Conservation (phyloP, 2,797 vertebrate species). For the Balearica regulorum region DNA sequence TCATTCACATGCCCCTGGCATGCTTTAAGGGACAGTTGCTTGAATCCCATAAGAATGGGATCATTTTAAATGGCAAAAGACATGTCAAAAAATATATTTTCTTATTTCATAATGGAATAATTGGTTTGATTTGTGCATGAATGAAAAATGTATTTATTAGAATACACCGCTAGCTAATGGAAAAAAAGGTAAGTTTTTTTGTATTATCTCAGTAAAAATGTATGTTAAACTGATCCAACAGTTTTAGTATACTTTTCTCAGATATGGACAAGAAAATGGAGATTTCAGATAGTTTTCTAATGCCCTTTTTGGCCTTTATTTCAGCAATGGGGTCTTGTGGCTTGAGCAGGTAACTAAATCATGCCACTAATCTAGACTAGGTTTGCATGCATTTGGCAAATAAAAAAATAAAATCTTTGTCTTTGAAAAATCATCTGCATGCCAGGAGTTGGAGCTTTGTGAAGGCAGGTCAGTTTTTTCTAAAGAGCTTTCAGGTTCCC, state of each 20-base stretch:
- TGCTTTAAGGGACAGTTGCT: slow-evolving; percentile 50
- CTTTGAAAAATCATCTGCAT: not conserved
- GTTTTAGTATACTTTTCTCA: not conserved
- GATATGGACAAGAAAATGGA: not conserved
- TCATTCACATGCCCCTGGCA: slow-evolving; percentile 26
- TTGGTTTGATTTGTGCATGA: not conserved
- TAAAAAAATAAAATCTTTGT: not conserved
- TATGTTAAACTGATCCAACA: not conserved
- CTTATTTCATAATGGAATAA: slow-evolving; percentile 2
- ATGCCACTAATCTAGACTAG: not conserved
- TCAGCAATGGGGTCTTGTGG: not conserved
- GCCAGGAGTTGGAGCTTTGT: not conserved
- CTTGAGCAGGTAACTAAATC: not conserved
- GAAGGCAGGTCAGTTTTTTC: not conserved
- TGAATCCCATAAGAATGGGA: not conserved
- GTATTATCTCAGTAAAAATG: not conserved
- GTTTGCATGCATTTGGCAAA: not conserved
- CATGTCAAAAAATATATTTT: slow-evolving; percentile 15
- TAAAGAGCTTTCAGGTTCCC: not conserved
- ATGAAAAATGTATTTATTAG: not conserved
- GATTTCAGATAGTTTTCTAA: not conserved
- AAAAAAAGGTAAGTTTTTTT: not conserved
- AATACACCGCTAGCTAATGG: not conserved
- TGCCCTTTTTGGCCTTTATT: not conserved
- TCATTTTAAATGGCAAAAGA: slow-evolving; percentile 27